These are phyloP conservation scores for Leontocebus nigricollis DNA, from an alignment of 2,797 vertebrate species.

Conservation along the genomic window DNA sequence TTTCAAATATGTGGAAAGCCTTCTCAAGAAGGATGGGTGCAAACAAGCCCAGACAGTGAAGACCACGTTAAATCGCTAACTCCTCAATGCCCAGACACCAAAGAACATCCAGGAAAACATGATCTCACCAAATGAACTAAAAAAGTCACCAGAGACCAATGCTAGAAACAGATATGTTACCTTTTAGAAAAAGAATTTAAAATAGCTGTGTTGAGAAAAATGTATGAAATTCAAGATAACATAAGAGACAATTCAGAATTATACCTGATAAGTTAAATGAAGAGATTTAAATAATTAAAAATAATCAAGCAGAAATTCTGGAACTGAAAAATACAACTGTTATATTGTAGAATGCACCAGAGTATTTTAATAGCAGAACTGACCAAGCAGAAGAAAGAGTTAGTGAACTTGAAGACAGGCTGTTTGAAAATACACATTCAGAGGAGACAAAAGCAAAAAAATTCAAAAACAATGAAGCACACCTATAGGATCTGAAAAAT, in stretches of 20 bases:
- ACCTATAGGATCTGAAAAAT: neutral
- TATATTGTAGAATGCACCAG: neutral
- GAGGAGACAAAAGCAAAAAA: neutral
- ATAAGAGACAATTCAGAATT: neutral
- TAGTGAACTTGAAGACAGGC: neutral
- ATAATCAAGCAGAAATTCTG: neutral
- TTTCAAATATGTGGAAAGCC: neutral
- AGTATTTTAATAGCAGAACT: neutral
- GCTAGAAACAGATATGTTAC: neutral
- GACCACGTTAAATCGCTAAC: neutral
- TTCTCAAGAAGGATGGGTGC: neutral
- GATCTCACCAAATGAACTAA: neutral
- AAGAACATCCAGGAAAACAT: neutral
- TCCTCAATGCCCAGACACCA: neutral
- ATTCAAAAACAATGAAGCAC: neutral
- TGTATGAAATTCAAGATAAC: neutral
- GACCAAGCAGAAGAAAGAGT: neutral
- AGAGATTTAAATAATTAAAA: neutral
- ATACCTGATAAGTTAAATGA: neutral
- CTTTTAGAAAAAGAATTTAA: neutral
- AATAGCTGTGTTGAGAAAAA: neutral
- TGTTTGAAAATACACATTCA: neutral
- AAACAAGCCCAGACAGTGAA: neutral
- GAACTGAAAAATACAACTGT: neutral
- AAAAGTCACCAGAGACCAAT: neutral